These are phyloP conservation scores for Helleia helle DNA, from an alignment of 2,888 invertebrate genomes.

Conservation along the genomic window DNA sequence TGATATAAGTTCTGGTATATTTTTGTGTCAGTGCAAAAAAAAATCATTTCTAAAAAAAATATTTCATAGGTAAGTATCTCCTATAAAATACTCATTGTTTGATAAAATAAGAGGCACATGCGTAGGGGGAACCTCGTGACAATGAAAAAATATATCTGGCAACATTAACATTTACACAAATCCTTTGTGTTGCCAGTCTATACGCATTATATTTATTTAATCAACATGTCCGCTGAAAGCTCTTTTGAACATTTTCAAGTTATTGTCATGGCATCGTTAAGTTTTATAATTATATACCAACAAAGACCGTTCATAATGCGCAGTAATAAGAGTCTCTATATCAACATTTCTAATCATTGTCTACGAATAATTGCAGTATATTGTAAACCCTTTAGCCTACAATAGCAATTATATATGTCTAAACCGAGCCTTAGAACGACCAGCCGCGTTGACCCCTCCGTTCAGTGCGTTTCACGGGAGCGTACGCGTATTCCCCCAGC, in stretches of 20 bases:
- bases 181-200: not conserved
- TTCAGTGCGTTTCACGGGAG: slow-evolving; percentile 26
- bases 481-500: slow-evolving; percentile 17
- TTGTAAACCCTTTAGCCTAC: slow-evolving; percentile 51
- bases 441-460: slow-evolving; percentile 22
- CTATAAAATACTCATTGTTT: no score
- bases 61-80: no score
- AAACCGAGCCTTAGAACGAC: slow-evolving; percentile 43
- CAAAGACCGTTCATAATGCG: slow-evolving; percentile 22
- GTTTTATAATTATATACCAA: slow-evolving; percentile 20
- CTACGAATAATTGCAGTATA: slow-evolving; percentile 49
- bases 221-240: not conserved
- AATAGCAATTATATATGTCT: slow-evolving; percentile 62
- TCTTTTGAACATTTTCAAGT: slow-evolving; percentile 4
- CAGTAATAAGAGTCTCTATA: slow-evolving; percentile 37
- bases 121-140: no score
- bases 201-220: slow-evolving; percentile 7
- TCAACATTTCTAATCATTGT: slow-evolving; percentile 54
- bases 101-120: no score
- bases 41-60: no score
- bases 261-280: slow-evolving; percentile 6
- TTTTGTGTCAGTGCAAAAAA: no score
- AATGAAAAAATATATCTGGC: not conserved
- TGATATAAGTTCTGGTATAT: no score
- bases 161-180: not conserved